These are phyloP conservation scores for Onthophagus taurus DNA, from an alignment of 1,140 invertebrate genomes.

Conservation along the genomic window DNA sequence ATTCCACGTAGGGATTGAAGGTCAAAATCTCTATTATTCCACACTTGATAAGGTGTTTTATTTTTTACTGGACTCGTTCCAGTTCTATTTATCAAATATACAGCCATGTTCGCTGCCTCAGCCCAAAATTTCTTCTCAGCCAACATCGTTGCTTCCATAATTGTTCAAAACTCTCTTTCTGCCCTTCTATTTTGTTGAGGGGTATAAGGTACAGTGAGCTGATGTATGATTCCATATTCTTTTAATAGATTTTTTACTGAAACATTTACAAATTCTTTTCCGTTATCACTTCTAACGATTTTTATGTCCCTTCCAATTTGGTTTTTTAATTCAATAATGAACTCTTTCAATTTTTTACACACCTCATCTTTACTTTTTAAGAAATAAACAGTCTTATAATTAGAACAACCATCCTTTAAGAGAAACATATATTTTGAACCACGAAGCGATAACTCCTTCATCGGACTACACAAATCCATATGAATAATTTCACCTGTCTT, in stretches of 20 bases:
- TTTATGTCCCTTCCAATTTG: slow-evolving; percentile 30
- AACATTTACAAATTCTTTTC: slow-evolving; percentile 33
- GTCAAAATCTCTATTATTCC: too few relatives aligned
- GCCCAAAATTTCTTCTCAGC: slow-evolving; percentile 33
- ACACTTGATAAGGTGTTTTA: slow-evolving; percentile 31
- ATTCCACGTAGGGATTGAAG: too few relatives aligned
- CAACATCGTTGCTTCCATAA: slow-evolving; percentile 26
- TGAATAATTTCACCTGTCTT: slow-evolving; percentile 24
- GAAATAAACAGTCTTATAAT: slow-evolving; percentile 27
- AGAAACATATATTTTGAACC: slow-evolving; percentile 29
- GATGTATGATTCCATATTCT: slow-evolving; percentile 31
- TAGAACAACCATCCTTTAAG: slow-evolving; percentile 32
- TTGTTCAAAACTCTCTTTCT: slow-evolving; percentile 30
- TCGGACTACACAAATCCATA: slow-evolving; percentile 37
- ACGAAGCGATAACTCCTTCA: slow-evolving; percentile 30
- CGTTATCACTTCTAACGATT: slow-evolving; percentile 34
- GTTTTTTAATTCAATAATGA: neutral
- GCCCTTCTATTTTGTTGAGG: slow-evolving; percentile 39
- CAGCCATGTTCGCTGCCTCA: slow-evolving; percentile 31
- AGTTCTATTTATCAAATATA: slow-evolving; percentile 31
- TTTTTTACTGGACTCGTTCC: slow-evolving; percentile 19
- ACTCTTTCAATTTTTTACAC: slow-evolving; percentile 20
- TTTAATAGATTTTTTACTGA: slow-evolving; percentile 21
- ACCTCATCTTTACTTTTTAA: slow-evolving; percentile 30
- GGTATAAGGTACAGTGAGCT: slow-evolving; percentile 33